Base-by-base conservation (phyloP, 2,113 vertebrate species). In the Rhinolophus sinicus region DNA sequence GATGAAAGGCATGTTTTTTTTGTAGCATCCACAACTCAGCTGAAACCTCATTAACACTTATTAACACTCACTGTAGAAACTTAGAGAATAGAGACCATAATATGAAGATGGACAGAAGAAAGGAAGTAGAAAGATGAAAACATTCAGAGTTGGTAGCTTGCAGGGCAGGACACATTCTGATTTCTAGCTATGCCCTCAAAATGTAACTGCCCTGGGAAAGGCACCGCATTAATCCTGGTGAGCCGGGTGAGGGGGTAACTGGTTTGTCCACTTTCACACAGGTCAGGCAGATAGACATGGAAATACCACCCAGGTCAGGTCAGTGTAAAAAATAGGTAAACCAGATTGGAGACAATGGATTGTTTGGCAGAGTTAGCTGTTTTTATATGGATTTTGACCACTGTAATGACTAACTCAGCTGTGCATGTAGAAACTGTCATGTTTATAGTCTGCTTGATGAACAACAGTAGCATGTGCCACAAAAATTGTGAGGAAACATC, bases 381-480 rank as follows among this genome's bases (percentile, higher is more conserved):
- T 86, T 95, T 93, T 69, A 78, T 64, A 64, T 69, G 56, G 50
- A 89, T 22, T 84, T 95, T 92, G 60, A 92, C 73, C 11, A 60
- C 6, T 58, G 7, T 83, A 87, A 96, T 76, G 44, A 44, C 52
- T 80, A 92, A 96, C 73, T 56, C 80, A 97, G 33, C 60, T 94
- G 76, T 75, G 35, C 19, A 47, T 88, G n/a, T 64, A 96, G 84
- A 92, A 78, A 69, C 44, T 92, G 80, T 78, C 94, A 94, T 82
- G 33, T 94, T 93, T 94, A 80, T 72, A 58, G 91, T 70, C 26
- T 56, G 78, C 52, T 44, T 96, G 91, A 92, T 85, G 80, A 94
- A 97, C 90, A 92, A 70, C 62, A 83, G 77, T 91, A 93, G 73
- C 22, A 44, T 56, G 64, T 78, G 62, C 40, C 73, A 65, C 9